These are phyloP conservation scores for Apteryx owenii DNA, from an alignment of 2,113 vertebrate genomes.

Conservation along the genomic window DNA sequence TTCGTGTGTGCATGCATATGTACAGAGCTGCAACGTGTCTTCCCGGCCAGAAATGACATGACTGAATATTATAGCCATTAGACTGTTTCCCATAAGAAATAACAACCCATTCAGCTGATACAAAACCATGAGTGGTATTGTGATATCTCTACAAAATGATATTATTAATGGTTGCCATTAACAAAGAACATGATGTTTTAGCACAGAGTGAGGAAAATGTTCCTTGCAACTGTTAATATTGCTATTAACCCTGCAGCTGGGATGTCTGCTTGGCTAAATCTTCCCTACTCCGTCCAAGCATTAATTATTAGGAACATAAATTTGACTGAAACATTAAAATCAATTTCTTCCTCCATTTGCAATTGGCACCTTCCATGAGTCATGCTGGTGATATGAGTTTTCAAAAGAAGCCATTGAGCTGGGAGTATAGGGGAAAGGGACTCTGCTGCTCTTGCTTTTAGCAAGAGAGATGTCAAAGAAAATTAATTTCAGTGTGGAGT, in stretches of 20 bases:
- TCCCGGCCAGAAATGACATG: background rate
- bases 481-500: background rate
- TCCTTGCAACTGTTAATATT: background rate
- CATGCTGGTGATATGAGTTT: background rate
- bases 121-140: background rate
- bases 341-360: background rate
- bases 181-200: background rate
- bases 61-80: background rate
- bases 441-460: background rate
- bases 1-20: fast-evolving
- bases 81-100: background rate
- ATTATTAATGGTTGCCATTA: background rate
- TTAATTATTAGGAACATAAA: background rate
- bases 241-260: background rate
- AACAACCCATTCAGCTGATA: background rate
- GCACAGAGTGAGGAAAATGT: background rate
- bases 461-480: background rate
- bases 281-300: background rate
- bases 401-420: background rate
- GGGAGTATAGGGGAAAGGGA: background rate
- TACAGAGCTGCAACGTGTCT: background rate
- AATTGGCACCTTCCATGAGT: background rate
- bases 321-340: background rate
- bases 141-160: fast-evolving
- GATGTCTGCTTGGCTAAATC: background rate